Evolutionary conservation across 2,888 invertebrate species (phyloP).

Genomic region (Sminthurides aquaticus): DNA sequence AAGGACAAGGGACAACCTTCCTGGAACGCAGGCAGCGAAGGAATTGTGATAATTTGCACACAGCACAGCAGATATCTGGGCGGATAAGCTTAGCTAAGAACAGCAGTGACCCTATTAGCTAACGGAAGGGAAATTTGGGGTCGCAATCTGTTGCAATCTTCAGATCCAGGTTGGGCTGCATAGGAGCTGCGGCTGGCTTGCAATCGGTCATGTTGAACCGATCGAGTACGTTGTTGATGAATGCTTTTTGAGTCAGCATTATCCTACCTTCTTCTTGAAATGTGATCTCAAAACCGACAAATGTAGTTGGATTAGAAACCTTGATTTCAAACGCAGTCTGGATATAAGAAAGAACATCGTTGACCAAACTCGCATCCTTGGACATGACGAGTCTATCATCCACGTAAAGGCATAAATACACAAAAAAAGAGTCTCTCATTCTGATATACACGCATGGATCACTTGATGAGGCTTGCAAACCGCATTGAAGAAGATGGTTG

Average conservation of each 20-base stretch:
- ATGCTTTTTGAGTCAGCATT: background rate
- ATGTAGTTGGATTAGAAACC: background rate
- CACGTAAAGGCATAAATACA: conserved; percentile 36
- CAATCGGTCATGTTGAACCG: conserved; percentile 5
- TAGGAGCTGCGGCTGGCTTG: background rate
- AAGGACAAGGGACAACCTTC: no score
- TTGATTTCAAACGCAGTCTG: conserved; percentile 14
- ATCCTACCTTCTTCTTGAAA: background rate
- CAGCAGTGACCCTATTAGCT: conserved; percentile 36
- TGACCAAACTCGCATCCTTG: no score
- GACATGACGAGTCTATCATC: conserved; percentile 37
- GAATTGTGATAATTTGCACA: conserved; percentile 24
- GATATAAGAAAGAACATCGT: no score
- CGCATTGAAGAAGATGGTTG: no score
- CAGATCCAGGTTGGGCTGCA: background rate
- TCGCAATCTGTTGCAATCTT: background rate
- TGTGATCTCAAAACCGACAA: background rate
- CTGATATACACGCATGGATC: conserved; percentile 27
- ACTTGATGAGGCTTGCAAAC: conserved; percentile 15
- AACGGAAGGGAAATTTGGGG: conserved; percentile 23
- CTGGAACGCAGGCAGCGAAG: no score
- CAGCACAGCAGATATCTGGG: conserved; percentile 34
- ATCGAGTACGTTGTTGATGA: background rate
- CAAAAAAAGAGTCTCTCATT: conserved; percentile 1
- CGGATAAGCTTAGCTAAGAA: conserved; percentile 33